Conservation (phyloP, 2,888 invertebrate species). For the Gastrophysa polygoni region DNA sequence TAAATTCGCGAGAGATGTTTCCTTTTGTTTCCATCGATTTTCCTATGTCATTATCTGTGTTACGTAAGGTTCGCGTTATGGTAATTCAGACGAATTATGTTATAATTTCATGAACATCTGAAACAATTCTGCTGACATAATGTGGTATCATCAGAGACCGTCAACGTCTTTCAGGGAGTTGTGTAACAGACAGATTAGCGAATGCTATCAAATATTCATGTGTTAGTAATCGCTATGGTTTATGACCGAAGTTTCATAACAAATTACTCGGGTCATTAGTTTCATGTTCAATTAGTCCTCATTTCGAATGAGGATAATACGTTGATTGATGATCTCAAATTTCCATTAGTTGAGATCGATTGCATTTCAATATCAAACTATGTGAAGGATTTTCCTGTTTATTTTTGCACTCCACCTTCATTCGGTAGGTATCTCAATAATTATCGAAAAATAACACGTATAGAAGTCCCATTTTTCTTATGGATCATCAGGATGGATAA, state of each 20-base stretch:
- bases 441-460: too few species aligned
- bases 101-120: conserved; percentile 5
- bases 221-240: background rate
- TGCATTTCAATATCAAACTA: too few species aligned
- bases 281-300: background rate
- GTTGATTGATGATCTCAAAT: too few species aligned
- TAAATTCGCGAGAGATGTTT: background rate
- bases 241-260: background rate
- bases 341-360: too few species aligned
- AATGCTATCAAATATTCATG: background rate
- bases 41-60: background rate
- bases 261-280: background rate
- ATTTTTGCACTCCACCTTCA: too few species aligned
- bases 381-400: too few species aligned
- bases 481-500: too few species aligned
- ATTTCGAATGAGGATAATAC: too few species aligned
- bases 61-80: background rate
- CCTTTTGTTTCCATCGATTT: background rate
- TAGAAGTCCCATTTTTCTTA: too few species aligned
- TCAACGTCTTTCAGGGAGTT: background rate
- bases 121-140: conserved; percentile 9
- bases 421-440: too few species aligned
- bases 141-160: conserved; percentile 8
- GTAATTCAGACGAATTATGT: background rate
- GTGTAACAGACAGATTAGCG: conserved; percentile 2